Conservation (phyloP, 1,140 invertebrate genomes). For the Plectus sambesii region DNA sequence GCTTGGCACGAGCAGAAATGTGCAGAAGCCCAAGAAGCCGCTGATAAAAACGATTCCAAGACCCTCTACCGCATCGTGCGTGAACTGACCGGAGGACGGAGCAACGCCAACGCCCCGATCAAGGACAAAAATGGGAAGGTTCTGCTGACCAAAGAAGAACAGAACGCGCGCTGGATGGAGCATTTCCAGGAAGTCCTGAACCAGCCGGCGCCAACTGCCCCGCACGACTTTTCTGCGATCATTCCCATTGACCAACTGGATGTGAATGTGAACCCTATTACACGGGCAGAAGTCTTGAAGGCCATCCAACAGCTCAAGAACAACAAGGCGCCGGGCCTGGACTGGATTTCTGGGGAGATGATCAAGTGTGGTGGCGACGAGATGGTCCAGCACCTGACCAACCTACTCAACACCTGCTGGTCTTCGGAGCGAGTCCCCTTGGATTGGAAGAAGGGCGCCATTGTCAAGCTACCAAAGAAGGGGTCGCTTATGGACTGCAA, state of each 20-base stretch:
- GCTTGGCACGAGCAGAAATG: not conserved
- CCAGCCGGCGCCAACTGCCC: not conserved
- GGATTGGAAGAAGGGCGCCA: not conserved
- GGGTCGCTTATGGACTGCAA: constrained; percentile 14
- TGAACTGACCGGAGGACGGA: not conserved
- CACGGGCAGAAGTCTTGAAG: constrained; percentile 8
- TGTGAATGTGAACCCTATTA: constrained; percentile 4
- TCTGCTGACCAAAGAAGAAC: constrained; percentile 8
- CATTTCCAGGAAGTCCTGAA: constrained; percentile 14
- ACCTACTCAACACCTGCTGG: constrained; percentile 6
- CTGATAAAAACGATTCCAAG: not conserved
- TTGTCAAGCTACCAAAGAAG: constrained; percentile 19
- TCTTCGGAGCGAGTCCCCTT: constrained; percentile 1
- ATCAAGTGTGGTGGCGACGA: constrained; percentile 5
- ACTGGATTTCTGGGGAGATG: constrained; percentile 5
- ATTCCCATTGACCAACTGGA: constrained; percentile 1
- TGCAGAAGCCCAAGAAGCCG: not conserved
- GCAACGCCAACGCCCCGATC: not conserved
- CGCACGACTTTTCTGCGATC: not conserved
- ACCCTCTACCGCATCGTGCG: not conserved
- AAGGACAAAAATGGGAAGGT: constrained; percentile 8
- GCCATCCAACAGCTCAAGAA: constrained; percentile 7
- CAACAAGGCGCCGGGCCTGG: constrained; percentile 5
- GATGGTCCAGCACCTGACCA: not conserved
- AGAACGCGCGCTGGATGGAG: not conserved